Base-by-base conservation (phyloP, 2,888 invertebrate genomes). In the Heliconius charithonia region DNA sequence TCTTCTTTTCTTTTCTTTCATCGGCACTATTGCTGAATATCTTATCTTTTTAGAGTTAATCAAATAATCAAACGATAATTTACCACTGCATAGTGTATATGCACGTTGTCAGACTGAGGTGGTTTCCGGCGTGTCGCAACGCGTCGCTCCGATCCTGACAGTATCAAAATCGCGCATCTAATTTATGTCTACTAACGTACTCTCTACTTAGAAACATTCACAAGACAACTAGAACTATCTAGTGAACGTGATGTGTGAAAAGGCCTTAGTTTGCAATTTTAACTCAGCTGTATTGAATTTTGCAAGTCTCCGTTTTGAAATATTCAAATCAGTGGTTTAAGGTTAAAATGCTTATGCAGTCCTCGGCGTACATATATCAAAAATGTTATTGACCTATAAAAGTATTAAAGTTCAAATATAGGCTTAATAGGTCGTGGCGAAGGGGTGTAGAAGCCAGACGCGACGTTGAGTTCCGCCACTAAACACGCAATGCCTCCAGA, bases 71-170 rank as follows among this genome's bases (percentile, higher is more conserved):
- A 75, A 75, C 63, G 81, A 81, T 80, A 80, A 80, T 76, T 74
- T 75, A 81, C 76, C 73, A 67, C 78, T 65, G 80, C 76, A 80
- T 81, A 75, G 73, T 80, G 82, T 82, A 80, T 82, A 78, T 66
- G n/a, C 71, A 82, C 78, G 76, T 82, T 79, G 82, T 80, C 77
- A 72, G 80, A 62, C 76, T 62, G 86, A 84, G 84, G 83, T 85
- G 84, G 85, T 86, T 89, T 87, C 88, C 87, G 87, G 83, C 83
- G 85, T 84, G 84, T 70, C 27, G 83, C 83, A 79, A 78, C 83
- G 85, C 86, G 87, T 87, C 89, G 88, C 89, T 86, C 87, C 87
- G 84, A 88, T 88, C 86, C 86, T 85, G 90, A 90, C 91, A 86
- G 83, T 91, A 91, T 91, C 90, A 84, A 83, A 45, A 87, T 83